These are phyloP conservation scores for Pontoporia blainvillei DNA, from an alignment of 2,113 vertebrate species.

Conservation along the genomic window DNA sequence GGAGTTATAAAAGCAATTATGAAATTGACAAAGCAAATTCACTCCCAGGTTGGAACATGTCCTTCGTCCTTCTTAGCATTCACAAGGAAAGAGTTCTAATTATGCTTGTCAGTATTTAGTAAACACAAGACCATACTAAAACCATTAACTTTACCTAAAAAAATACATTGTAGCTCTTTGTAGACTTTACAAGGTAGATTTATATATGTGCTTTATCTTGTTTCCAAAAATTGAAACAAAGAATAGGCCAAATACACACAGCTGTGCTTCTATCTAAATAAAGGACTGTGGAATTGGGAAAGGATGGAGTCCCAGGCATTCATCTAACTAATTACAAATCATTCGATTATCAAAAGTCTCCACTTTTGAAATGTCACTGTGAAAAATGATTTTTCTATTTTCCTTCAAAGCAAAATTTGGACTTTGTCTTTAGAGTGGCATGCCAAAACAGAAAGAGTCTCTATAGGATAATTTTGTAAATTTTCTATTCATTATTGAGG, in stretches of 20 bases:
- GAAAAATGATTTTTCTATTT: neutral
- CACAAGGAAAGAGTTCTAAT: neutral
- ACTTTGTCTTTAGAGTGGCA: neutral
- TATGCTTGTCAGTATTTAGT: neutral
- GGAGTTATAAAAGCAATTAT: neutral
- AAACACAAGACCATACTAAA: neutral
- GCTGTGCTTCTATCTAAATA: neutral
- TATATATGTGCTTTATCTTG: neutral
- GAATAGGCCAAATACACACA: neutral
- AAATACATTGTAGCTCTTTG: neutral
- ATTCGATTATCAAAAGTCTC: neutral
- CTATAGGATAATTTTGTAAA: neutral
- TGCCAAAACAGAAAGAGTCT: slow-evolving; percentile 1
- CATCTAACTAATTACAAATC: neutral
- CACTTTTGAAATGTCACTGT: neutral
- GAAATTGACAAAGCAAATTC: neutral
- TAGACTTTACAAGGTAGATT: neutral
- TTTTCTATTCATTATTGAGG: neutral
- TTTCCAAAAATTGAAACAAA: neutral
- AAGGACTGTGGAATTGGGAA: neutral
- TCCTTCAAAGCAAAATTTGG: neutral
- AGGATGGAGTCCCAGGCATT: neutral
- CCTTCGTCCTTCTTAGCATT: neutral
- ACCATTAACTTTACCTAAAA: neutral
- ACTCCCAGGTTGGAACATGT: neutral